A percentile compares a stretch with the other conserved stretches of the same genome.
phyloP scores from a whole-genome alignment of 2,113 vertebrate genomes.

The Eretmochelys imbricata region DNA sequence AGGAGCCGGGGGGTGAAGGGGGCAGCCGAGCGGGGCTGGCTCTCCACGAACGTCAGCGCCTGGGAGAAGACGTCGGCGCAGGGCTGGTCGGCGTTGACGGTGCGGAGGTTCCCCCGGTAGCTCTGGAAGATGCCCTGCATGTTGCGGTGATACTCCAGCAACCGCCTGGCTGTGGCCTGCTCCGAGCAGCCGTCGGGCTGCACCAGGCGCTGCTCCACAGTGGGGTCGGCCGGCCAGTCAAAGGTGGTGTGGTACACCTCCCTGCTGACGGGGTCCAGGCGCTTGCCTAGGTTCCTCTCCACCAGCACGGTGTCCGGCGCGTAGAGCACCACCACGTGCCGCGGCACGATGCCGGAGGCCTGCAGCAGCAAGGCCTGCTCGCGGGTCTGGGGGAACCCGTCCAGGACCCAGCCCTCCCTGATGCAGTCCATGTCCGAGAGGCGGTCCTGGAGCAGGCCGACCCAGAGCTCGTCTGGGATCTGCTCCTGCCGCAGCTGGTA shows the following conservation, averaged over 20 bases:
- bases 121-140: constrained; percentile 67
- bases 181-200: constrained; percentile 34
- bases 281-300: constrained; percentile 77
- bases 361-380: constrained; percentile 81
- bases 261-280: constrained; percentile 78
- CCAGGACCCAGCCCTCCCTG: constrained; percentile 84
- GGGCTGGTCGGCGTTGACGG: constrained; percentile 79
- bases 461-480: constrained; percentile 74
- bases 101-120: constrained; percentile 73
- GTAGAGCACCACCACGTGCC: constrained; percentile 81
- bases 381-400: constrained; percentile 77
- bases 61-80: constrained; percentile 79
- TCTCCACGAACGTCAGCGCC: constrained; percentile 73
- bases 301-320: constrained; percentile 79
- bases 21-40: constrained; percentile 53
- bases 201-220: constrained; percentile 64
- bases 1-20: constrained; percentile 81
- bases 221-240: constrained; percentile 61
- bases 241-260: constrained; percentile 82
- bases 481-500: constrained; percentile 38
- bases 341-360: constrained; percentile 74
- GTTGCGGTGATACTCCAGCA: constrained; percentile 73
- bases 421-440: constrained; percentile 78
- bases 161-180: constrained; percentile 25
- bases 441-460: constrained; percentile 72